Conservation (phyloP, 1,140 invertebrate species). For the Oscheius sp. region DNA sequence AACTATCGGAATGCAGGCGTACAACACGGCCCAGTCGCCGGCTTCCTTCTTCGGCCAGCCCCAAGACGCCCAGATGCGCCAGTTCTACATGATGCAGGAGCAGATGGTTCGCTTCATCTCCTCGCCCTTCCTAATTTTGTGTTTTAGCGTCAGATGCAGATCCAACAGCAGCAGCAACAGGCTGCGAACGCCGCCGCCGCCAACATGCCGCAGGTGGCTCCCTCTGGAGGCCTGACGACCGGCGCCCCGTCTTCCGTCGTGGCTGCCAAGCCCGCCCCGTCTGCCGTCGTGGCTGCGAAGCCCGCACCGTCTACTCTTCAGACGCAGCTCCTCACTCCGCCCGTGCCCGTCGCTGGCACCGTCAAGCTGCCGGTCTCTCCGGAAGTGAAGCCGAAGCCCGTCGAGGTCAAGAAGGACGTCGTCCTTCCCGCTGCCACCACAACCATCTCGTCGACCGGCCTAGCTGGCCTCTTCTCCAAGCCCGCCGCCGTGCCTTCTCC, state of each 20-base stretch:
- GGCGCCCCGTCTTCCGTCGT: no score
- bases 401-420: conserved; percentile 2
- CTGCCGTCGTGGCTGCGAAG: no score
- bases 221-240: no score
- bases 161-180: conserved; percentile 13
- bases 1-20: background rate
- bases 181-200: background rate
- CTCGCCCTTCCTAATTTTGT: no score
- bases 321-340: no score
- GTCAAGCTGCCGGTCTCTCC: background rate
- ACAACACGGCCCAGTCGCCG: background rate
- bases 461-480: background rate
- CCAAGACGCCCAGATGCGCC: no score
- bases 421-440: background rate
- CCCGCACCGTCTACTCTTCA: no score
- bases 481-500: background rate
- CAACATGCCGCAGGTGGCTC: no score
- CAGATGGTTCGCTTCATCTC: no score
- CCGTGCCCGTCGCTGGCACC: background rate
- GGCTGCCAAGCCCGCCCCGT: no score
- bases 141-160: background rate
- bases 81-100: no score
- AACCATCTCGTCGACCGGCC: background rate
- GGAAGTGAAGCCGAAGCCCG: background rate
- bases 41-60: background rate